Evolutionary conservation across 2,888 invertebrate genomes (phyloP).

Genomic region (Augochlorella aurata): DNA sequence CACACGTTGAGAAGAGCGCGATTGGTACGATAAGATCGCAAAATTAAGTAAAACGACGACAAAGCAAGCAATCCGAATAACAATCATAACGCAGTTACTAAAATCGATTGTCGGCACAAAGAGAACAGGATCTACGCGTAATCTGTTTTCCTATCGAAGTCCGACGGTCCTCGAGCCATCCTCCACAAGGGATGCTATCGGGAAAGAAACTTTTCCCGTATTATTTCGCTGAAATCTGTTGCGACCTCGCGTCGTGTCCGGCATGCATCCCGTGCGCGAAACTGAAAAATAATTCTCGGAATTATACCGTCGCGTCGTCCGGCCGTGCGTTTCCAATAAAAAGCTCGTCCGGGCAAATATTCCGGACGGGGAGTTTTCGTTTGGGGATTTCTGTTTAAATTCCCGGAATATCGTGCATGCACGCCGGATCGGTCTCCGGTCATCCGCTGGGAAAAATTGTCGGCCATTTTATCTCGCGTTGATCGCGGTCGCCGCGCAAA

Average conservation of each 20-base stretch:
- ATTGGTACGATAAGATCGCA: too few species aligned
- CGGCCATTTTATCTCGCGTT: conserved; percentile 11
- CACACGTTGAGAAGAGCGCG: too few species aligned
- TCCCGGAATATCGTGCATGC: conserved; percentile 4
- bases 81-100: too few species aligned
- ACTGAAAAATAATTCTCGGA: not conserved
- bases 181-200: not conserved
- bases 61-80: too few species aligned
- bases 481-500: not conserved
- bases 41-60: too few species aligned
- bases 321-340: not conserved
- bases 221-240: not conserved
- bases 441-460: conserved; percentile 22
- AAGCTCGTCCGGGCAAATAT: conserved; percentile 13
- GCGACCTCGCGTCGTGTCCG: not conserved
- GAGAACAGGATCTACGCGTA: not conserved
- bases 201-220: not conserved
- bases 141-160: not conserved
- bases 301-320: not conserved
- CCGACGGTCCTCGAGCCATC: not conserved
- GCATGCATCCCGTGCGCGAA: not conserved
- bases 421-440: not conserved
- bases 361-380: conserved; percentile 11
- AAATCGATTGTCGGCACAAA: too few species aligned
- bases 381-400: conserved; percentile 18